phyloP scores from a whole-genome alignment of 1,140 invertebrate species.

The Drosophila parabipectinata region DNA sequence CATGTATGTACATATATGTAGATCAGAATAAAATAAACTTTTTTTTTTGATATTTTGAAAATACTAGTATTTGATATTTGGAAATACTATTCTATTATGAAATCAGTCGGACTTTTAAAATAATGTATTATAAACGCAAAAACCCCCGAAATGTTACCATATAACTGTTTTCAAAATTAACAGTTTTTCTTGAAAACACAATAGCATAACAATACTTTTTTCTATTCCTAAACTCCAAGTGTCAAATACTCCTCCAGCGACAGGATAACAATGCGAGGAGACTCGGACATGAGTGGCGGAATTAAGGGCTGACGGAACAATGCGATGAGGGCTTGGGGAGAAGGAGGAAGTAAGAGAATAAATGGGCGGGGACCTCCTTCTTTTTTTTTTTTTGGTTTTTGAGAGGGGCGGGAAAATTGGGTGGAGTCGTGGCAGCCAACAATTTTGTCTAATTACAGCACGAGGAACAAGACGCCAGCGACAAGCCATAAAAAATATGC shows the following conservation, averaged over 20 bases:
- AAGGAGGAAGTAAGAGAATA: background rate
- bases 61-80: too few species aligned
- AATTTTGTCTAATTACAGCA: slow-evolving; percentile 66
- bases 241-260: slow-evolving; percentile 54
- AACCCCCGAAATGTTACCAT: too few species aligned
- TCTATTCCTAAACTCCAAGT: slow-evolving; percentile 45
- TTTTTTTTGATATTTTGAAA: too few species aligned
- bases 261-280: slow-evolving; percentile 19
- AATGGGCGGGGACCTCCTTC: slow-evolving; percentile 1
- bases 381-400: slow-evolving; percentile 1
- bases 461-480: slow-evolving; percentile 37
- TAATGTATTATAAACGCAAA: too few species aligned
- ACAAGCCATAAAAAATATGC: slow-evolving; percentile 70
- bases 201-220: slow-evolving; percentile 38
- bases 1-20: too few species aligned
- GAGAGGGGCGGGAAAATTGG: slow-evolving; percentile 18
- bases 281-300: slow-evolving; percentile 25
- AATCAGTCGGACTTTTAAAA: too few species aligned
- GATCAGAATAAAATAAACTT: too few species aligned
- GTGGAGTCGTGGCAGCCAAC: slow-evolving; percentile 48
- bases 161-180: background rate
- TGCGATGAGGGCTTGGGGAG: background rate
- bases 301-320: slow-evolving; percentile 38
- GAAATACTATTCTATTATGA: too few species aligned
- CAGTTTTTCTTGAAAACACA: background rate